Conservation (phyloP, 1,140 invertebrate genomes). For the Dendrolimus kikuchii region DNA sequence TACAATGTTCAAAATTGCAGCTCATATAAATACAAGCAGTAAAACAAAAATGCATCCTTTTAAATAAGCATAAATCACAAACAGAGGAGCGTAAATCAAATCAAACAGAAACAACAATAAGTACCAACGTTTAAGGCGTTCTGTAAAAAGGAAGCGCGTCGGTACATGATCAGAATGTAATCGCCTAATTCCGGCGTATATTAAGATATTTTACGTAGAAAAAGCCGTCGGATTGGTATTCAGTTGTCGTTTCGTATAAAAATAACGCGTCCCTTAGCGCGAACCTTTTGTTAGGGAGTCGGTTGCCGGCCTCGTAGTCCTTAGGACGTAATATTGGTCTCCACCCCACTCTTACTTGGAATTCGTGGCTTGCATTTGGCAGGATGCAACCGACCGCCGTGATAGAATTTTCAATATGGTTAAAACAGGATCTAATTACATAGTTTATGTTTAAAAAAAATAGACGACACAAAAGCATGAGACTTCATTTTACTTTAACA, state of each 20-base stretch:
- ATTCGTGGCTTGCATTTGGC: conserved; percentile 57
- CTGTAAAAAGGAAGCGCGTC: conserved; percentile 47
- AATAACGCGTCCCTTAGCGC: conserved; percentile 57
- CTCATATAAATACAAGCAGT: conserved; percentile 9
- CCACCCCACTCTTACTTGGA: conserved; percentile 51
- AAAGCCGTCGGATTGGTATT: conserved; percentile 57
- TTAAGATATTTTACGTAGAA: conserved; percentile 68
- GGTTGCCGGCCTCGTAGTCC: conserved; percentile 36
- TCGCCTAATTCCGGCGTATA: conserved; percentile 54
- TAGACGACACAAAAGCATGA: too few species aligned
- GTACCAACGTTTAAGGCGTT: conserved; percentile 28
- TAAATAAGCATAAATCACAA: conserved; percentile 54
- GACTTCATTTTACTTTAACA: too few species aligned
- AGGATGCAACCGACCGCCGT: conserved; percentile 64
- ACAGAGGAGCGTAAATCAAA: conserved; percentile 50
- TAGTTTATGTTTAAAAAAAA: too few species aligned
- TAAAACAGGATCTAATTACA: too few species aligned
- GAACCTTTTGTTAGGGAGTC: conserved; percentile 55
- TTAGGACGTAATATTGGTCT: conserved; percentile 37
- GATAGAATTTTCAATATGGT: conserved; percentile 39
- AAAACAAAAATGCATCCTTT: conserved; percentile 33
- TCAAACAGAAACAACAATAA: conserved; percentile 33
- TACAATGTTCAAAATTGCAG: background rate
- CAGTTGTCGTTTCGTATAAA: conserved; percentile 57
- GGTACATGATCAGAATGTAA: conserved; percentile 63